These are phyloP conservation scores for Solea solea DNA, from an alignment of 2,113 vertebrate species.

Conservation along the genomic window DNA sequence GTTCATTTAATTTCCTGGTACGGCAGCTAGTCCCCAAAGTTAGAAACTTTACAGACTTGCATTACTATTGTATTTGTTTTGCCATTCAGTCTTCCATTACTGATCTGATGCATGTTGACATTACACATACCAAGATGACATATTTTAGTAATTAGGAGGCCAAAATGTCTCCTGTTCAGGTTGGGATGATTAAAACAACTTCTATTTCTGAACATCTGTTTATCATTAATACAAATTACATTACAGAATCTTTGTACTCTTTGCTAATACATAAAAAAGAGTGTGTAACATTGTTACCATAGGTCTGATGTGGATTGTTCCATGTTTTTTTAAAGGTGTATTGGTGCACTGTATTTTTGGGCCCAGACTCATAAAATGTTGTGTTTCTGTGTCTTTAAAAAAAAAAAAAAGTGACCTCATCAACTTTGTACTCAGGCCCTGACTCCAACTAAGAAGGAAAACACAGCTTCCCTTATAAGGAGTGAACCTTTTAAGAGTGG, in stretches of 20 bases:
- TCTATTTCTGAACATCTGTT: conserved; percentile 8
- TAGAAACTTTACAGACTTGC: neutral
- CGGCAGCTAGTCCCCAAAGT: neutral
- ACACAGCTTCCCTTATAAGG: conserved; percentile 92
- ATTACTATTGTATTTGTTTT: neutral
- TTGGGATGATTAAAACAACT: conserved; percentile 3
- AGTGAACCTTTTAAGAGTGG: conserved; percentile 74
- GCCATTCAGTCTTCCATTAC: conserved; percentile 13
- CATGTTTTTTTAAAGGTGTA: neutral
- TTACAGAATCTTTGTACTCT: neutral
- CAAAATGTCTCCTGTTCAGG: conserved; percentile 29
- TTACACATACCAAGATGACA: conserved; percentile 47
- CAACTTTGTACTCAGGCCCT: conserved; percentile 85
- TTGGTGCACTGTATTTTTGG: conserved; percentile 8
- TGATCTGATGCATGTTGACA: conserved; percentile 54
- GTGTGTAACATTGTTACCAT: neutral
- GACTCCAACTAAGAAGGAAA: conserved; percentile 84
- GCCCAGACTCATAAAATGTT: conserved; percentile 1
- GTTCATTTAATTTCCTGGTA: neutral
- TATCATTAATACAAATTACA: neutral
- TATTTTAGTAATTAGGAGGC: conserved; percentile 46
- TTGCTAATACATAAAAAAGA: neutral
- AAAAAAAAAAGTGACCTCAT: conserved; percentile 76
- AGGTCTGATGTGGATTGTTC: neutral
- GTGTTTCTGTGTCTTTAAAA: conserved; percentile 73